Conservation (phyloP, 2,113 vertebrate genomes). For the Mobula birostris region DNA sequence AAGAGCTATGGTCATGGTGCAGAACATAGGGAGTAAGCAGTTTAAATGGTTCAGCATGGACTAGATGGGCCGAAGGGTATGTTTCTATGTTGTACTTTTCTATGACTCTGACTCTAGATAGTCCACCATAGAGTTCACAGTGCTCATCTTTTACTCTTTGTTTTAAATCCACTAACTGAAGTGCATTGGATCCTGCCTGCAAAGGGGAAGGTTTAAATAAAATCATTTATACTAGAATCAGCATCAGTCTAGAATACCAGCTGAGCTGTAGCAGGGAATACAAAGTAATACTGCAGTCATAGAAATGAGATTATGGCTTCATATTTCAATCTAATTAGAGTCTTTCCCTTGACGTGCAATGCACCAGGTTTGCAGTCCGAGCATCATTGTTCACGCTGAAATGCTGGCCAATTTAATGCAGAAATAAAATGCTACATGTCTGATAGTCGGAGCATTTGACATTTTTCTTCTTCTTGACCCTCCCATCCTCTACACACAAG, state of each 20-base stretch:
- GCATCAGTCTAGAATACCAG: neutral
- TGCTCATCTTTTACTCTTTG: neutral
- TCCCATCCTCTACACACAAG: conserved; percentile 37
- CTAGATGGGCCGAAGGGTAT: too few species aligned
- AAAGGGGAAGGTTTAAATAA: neutral
- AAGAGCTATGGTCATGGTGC: too few species aligned
- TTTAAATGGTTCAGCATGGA: too few species aligned
- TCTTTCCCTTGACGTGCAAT: neutral
- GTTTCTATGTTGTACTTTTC: too few species aligned
- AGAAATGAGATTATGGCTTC: neutral
- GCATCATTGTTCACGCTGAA: neutral
- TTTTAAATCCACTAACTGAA: neutral
- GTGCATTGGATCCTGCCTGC: neutral
- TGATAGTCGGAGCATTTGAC: neutral
- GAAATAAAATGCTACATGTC: neutral
- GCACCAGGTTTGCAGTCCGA: neutral
- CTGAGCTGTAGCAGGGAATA: neutral
- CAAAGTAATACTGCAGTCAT: neutral
- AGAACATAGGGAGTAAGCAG: too few species aligned
- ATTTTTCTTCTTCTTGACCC: neutral
- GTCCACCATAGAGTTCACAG: too few species aligned
- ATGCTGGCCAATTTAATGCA: neutral
- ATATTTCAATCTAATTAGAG: neutral
- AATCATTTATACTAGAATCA: neutral
- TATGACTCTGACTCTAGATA: too few species aligned